Conservation (phyloP, 2,888 invertebrate species). For the Hypomecis atomaria region DNA sequence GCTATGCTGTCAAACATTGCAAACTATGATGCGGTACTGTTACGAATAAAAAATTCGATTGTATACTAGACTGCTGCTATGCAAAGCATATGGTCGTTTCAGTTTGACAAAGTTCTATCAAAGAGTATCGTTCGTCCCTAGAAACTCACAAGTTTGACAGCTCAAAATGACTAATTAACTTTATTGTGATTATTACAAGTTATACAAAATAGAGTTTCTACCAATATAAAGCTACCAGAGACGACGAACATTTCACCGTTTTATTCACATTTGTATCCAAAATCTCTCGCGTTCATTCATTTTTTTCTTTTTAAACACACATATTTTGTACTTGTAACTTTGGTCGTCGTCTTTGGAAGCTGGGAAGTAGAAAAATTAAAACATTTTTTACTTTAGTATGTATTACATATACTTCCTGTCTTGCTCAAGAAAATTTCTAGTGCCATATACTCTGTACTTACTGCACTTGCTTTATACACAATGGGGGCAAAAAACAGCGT, state of each 20-base stretch:
- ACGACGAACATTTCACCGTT: not conserved
- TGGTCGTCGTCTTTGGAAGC: not conserved
- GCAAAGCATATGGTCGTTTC: too few relatives aligned
- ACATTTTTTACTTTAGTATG: conserved; percentile 7
- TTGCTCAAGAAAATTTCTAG: conserved; percentile 65
- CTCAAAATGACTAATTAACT: not conserved
- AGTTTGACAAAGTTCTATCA: too few relatives aligned
- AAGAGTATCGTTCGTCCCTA: too few relatives aligned
- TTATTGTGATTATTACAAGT: not conserved
- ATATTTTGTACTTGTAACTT: too few relatives aligned
- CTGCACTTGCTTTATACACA: conserved; percentile 51
- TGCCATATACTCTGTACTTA: conserved; percentile 73
- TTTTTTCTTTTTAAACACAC: too few relatives aligned
- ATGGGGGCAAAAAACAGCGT: conserved; percentile 28
- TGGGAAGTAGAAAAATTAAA: conserved; percentile 5
- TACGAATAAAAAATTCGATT: too few relatives aligned
- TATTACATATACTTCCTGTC: conserved; percentile 40
- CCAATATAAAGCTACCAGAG: not conserved
- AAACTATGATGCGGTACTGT: too few relatives aligned
- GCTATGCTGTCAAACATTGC: too few relatives aligned
- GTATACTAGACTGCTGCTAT: too few relatives aligned
- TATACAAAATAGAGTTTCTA: not conserved
- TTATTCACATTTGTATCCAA: too few relatives aligned
- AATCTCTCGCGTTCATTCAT: too few relatives aligned
- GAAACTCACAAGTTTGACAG: not conserved